A percentile compares a stretch with the other conserved stretches of the same genome.
These are phyloP conservation scores for Manis crassicaudata DNA, from an alignment of 2,797 vertebrate species.

Conservation along the genomic window DNA sequence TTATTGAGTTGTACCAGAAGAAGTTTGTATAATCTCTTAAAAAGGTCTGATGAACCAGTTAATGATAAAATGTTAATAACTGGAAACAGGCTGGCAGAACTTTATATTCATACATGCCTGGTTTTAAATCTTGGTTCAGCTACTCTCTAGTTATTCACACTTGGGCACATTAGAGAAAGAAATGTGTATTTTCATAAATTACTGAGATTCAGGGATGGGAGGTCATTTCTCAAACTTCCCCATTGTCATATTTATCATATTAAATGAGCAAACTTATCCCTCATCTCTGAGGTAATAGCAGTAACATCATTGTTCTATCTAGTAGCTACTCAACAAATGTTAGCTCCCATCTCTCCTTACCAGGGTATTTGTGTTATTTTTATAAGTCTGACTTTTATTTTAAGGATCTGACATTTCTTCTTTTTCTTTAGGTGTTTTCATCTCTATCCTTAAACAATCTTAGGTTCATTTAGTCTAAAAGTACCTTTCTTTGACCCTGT, in stretches of 20 bases:
- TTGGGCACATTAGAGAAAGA: neutral
- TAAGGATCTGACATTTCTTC: neutral
- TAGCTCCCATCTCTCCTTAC: neutral
- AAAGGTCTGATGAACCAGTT: neutral
- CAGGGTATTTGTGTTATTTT: neutral
- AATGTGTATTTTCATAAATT: too few species aligned
- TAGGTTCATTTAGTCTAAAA: neutral
- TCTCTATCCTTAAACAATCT: neutral
- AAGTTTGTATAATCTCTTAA: neutral
- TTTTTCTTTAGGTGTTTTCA: neutral
- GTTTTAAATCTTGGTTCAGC: neutral
- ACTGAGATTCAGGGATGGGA: too few species aligned
- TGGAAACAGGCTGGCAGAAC: neutral
- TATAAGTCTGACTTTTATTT: too few species aligned
- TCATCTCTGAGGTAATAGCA: neutral
- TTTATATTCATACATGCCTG: neutral
- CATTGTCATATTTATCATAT: neutral
- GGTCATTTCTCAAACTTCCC: neutral
- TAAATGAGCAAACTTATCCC: neutral
- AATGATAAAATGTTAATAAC: slow-evolving; percentile 14
- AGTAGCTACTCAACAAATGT: neutral
- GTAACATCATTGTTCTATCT: neutral
- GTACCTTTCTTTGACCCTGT: neutral
- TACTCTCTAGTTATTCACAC: neutral
- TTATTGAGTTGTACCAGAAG: neutral